These are phyloP conservation scores for Sciaenops ocellatus DNA, from an alignment of 2,797 vertebrate genomes.

Conservation along the genomic window DNA sequence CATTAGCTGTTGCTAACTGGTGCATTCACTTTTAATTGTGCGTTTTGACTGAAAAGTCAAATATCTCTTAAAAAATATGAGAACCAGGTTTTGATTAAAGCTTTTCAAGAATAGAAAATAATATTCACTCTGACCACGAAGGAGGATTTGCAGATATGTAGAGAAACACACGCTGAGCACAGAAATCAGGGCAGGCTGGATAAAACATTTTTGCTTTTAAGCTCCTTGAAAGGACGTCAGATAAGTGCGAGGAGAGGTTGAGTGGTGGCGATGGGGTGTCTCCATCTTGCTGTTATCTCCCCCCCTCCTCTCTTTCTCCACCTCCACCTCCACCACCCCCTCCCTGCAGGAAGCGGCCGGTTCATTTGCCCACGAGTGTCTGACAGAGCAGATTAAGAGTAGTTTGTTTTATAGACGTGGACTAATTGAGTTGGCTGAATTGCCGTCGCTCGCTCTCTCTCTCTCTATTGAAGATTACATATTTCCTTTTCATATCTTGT, in stretches of 20 bases:
- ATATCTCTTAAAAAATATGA: background rate
- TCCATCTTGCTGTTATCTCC: slow-evolving; percentile 54
- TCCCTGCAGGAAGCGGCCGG: slow-evolving; percentile 57
- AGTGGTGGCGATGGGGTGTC: slow-evolving; percentile 36
- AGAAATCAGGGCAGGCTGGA: background rate
- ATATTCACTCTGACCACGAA: slow-evolving; percentile 8
- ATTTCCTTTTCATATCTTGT: slow-evolving; percentile 81
- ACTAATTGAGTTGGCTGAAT: slow-evolving; percentile 85
- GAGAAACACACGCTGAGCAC: slow-evolving; percentile 13
- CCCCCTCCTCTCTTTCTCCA: background rate
- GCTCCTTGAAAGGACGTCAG: slow-evolving; percentile 45
- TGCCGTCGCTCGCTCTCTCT: slow-evolving; percentile 59
- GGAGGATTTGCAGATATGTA: background rate
- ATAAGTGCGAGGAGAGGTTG: slow-evolving; percentile 53
- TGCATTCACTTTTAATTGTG: too few species aligned
- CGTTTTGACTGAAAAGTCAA: too few species aligned
- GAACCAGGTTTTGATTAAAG: slow-evolving; percentile 15
- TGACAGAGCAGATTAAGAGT: slow-evolving; percentile 80
- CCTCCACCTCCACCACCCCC: background rate
- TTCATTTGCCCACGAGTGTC: slow-evolving; percentile 67
- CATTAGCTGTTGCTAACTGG: too few species aligned
- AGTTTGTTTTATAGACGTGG: slow-evolving; percentile 82
- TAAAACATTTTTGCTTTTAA: slow-evolving; percentile 27
- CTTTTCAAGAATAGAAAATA: background rate
- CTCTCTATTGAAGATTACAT: slow-evolving; percentile 77